phyloP scores from a whole-genome alignment of 2,113 vertebrate genomes.

The Coreoperca whiteheadi region DNA sequence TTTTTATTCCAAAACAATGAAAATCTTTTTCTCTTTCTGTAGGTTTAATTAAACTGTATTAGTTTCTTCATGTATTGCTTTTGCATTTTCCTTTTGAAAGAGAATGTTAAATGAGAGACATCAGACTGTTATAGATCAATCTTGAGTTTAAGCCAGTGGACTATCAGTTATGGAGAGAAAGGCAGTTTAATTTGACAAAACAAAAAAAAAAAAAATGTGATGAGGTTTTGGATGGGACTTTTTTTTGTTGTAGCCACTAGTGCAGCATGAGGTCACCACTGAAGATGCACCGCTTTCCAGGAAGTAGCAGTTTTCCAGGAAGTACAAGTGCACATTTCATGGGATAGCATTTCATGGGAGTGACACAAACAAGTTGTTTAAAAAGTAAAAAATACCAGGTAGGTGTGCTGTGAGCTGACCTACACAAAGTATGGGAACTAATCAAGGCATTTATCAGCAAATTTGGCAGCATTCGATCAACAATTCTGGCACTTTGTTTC shows the following conservation, averaged over 20 bases:
- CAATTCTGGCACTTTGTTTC: slow-evolving; percentile 17
- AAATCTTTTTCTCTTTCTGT: background rate
- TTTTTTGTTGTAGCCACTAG: slow-evolving; percentile 1
- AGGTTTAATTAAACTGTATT: background rate
- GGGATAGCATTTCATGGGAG: slow-evolving; percentile 32
- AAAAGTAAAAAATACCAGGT: slow-evolving; percentile 12
- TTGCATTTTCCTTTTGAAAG: background rate
- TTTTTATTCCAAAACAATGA: background rate
- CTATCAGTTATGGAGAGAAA: background rate
- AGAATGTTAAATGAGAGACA: background rate
- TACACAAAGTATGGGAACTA: background rate
- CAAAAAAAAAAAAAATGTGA: background rate
- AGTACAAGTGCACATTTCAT: slow-evolving; percentile 29
- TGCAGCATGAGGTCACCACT: slow-evolving; percentile 44
- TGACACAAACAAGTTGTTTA: slow-evolving; percentile 43
- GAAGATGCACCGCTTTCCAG: slow-evolving; percentile 43
- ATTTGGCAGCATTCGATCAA: slow-evolving; percentile 15
- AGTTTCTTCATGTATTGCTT: background rate
- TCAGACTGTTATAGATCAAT: background rate
- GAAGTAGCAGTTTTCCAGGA: slow-evolving; percentile 53
- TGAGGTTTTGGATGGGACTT: slow-evolving; percentile 13
- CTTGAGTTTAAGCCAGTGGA: background rate
- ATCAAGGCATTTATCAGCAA: slow-evolving; percentile 19
- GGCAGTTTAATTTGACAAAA: background rate
- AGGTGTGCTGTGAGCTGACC: background rate